phyloP scores from a whole-genome alignment of 2,888 invertebrate genomes.

The Julus scanicus region DNA sequence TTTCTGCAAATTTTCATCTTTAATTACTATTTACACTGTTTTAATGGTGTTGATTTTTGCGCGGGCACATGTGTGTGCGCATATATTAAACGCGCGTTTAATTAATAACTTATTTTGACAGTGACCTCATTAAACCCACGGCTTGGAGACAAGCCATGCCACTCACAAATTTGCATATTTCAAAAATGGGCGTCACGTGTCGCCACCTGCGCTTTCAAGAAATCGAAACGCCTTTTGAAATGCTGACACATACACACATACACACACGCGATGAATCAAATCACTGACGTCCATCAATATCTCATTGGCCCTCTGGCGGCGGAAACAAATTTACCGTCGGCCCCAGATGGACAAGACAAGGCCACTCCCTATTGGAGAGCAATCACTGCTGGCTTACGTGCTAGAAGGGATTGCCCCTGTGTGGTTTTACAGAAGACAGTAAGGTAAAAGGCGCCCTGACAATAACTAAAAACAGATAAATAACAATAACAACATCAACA shows the following conservation, averaged over 20 bases:
- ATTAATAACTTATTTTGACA: constrained; percentile 42
- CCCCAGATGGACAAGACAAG: background rate
- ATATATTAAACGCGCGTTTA: constrained; percentile 39
- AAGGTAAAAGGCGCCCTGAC: no score
- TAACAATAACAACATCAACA: no score
- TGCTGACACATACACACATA: background rate
- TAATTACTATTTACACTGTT: constrained; percentile 4
- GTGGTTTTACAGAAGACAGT: background rate
- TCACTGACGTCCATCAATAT: background rate
- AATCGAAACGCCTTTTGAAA: constrained; percentile 18
- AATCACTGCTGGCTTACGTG: constrained; percentile 19
- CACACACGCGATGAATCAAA: constrained; percentile 10
- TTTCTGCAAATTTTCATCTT: constrained; percentile 41
- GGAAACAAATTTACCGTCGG: background rate
- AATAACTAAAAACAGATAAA: no score
- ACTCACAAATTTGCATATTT: constrained; percentile 7
- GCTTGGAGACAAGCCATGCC: background rate
- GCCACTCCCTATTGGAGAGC: background rate
- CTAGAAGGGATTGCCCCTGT: background rate
- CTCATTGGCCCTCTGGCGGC: background rate
- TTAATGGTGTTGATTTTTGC: constrained; percentile 38
- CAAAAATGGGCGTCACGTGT: background rate
- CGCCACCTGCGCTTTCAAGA: constrained; percentile 20
- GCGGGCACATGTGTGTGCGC: background rate
- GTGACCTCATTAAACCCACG: constrained; percentile 14